Percentiles rank a stretch among this genome's conserved stretches.
Evolutionary conservation across 2,888 invertebrate genomes (phyloP).

Genomic region (Perizoma affinitatum): DNA sequence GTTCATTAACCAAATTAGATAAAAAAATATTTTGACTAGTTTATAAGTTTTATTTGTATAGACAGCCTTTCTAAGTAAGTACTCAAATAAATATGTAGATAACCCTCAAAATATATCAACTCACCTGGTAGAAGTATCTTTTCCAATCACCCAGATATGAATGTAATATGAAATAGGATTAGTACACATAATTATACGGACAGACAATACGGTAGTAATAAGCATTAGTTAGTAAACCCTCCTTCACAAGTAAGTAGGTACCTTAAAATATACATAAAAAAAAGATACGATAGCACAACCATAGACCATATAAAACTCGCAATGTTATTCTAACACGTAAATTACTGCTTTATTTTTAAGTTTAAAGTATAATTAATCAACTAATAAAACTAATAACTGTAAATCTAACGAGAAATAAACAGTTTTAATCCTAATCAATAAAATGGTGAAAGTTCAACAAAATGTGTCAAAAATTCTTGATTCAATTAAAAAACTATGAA

Average conservation of each 20-base stretch:
- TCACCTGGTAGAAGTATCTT: slow-evolving; percentile 16
- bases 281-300: slow-evolving; percentile 75
- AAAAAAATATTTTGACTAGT: too few species aligned
- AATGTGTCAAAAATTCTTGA: slow-evolving; percentile 20
- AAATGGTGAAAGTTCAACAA: slow-evolving; percentile 26
- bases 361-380: slow-evolving; percentile 75
- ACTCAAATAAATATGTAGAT: too few species aligned
- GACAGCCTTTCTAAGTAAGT: too few species aligned
- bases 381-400: slow-evolving; percentile 69
- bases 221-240: slow-evolving; percentile 59
- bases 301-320: slow-evolving; percentile 76
- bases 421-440: slow-evolving; percentile 41
- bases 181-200: slow-evolving; percentile 44
- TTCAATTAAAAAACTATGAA: slow-evolving; percentile 12
- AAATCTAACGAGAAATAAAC: slow-evolving; percentile 61
- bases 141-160: slow-evolving; percentile 49
- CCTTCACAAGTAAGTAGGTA: slow-evolving; percentile 61
- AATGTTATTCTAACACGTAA: slow-evolving; percentile 72
- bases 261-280: slow-evolving; percentile 27
- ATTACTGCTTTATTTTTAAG: slow-evolving; percentile 76
- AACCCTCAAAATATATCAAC: background rate
- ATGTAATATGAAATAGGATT: slow-evolving; percentile 43
- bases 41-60: too few species aligned
- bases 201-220: slow-evolving; percentile 50
- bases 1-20: too few species aligned